A percentile compares a stretch with the other conserved stretches of the same genome.
Evolutionary conservation across 2,797 vertebrate genomes (phyloP).

Genomic region (Clamator glandarius): DNA sequence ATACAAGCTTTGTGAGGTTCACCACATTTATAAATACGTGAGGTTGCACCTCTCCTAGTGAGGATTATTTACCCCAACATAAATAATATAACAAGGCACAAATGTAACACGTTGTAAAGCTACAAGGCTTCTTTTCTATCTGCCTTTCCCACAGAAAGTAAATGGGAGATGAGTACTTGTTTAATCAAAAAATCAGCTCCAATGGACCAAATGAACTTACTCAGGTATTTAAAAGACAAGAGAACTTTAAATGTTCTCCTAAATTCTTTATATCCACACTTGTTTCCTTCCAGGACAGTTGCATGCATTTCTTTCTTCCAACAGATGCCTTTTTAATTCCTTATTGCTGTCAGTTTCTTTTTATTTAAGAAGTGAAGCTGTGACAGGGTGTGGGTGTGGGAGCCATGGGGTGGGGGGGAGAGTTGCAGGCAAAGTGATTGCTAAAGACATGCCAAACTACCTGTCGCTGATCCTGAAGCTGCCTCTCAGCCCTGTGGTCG

Average conservation of each 20-base stretch:
- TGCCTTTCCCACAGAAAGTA: background rate
- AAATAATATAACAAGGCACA: background rate
- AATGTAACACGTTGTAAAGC: background rate
- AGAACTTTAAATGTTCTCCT: background rate
- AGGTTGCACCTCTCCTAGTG: background rate
- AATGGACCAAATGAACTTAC: background rate
- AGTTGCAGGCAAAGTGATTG: background rate
- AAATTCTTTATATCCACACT: background rate
- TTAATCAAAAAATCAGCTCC: background rate
- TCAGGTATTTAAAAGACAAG: background rate
- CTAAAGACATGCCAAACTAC: background rate
- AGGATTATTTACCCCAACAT: background rate
- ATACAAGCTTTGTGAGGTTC: background rate
- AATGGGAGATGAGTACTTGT: background rate
- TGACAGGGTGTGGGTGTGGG: constrained; percentile 1
- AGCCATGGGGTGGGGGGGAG: background rate
- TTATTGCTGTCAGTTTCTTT: constrained; percentile 18
- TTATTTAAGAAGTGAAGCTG: constrained; percentile 20
- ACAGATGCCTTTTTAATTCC: background rate
- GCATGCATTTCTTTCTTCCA: background rate
- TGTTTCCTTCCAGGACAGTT: background rate
- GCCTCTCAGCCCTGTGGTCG: background rate
- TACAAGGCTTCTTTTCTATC: background rate
- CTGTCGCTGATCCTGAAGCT: background rate
- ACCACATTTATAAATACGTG: background rate